Conservation (phyloP, 2,113 vertebrate species). For the Tapirus terrestris region DNA sequence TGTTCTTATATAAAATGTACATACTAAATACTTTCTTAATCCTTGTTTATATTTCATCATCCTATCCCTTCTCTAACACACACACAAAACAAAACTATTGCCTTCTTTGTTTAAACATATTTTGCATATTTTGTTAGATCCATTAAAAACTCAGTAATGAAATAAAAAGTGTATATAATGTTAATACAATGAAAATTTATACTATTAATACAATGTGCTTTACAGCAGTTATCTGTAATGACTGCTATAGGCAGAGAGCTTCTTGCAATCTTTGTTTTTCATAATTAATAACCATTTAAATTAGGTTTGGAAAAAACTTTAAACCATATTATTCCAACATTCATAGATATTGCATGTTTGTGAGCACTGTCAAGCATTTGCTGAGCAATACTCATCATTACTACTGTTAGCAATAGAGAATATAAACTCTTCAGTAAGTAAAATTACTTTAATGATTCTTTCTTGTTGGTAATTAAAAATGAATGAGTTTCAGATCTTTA, state of each 20-base stretch:
- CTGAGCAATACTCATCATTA: background rate
- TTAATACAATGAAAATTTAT: background rate
- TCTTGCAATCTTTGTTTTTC: background rate
- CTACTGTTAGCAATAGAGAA: background rate
- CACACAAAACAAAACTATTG: background rate
- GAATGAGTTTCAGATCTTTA: background rate
- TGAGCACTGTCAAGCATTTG: background rate
- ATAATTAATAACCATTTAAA: background rate
- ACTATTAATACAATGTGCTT: background rate
- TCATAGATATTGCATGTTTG: background rate
- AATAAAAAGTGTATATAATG: background rate
- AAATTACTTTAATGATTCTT: background rate
- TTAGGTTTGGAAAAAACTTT: background rate
- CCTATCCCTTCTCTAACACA: background rate
- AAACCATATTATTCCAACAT: background rate
- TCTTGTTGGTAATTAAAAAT: background rate
- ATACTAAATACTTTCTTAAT: constrained; percentile 17
- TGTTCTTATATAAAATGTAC: background rate
- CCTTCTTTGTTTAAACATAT: background rate
- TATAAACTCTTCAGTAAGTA: background rate
- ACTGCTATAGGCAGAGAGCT: background rate
- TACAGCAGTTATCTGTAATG: background rate
- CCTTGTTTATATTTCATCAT: background rate
- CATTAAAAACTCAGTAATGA: background rate
- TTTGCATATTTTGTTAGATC: background rate